Percentiles rank a stretch among this genome's conserved stretches.
phyloP scores from a whole-genome alignment of 2,797 vertebrate species.

The Pteronotus mesoamericanus region DNA sequence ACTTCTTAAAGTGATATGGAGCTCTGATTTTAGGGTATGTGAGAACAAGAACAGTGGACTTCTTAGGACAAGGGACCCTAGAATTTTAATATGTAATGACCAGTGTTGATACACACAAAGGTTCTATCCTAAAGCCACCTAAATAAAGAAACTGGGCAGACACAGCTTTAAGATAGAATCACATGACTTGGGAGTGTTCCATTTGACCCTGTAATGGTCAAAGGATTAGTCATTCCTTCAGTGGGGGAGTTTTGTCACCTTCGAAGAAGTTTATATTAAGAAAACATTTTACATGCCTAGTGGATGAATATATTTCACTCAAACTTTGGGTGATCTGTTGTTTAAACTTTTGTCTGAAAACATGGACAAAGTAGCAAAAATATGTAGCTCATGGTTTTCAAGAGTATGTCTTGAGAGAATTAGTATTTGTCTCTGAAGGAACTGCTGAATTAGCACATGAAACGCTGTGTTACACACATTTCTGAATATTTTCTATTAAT shows the following conservation, averaged over 20 bases:
- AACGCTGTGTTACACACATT: neutral
- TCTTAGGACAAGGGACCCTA: neutral
- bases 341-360: slow-evolving; percentile 29
- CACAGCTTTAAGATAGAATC: neutral
- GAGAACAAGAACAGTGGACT: neutral
- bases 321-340: neutral
- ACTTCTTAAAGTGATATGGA: neutral
- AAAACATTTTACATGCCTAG: neutral
- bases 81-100: neutral
- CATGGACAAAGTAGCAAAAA: slow-evolving; percentile 10
- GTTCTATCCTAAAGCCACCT: neutral
- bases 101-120: neutral
- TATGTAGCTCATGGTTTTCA: neutral
- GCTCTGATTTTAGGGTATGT: neutral
- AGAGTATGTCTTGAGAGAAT: neutral
- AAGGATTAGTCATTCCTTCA: neutral
- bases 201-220: slow-evolving; percentile 18
- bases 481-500: neutral
- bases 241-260: neutral
- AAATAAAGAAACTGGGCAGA: neutral
- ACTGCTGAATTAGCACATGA: neutral
- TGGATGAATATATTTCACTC: neutral
- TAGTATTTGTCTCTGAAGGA: neutral
- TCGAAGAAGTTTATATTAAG: neutral
- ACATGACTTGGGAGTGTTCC: neutral